Evolutionary conservation across 2,888 invertebrate species (phyloP), one percentile per base, ranked within the genome.

Genomic region (Orchesellides sinensis): DNA sequence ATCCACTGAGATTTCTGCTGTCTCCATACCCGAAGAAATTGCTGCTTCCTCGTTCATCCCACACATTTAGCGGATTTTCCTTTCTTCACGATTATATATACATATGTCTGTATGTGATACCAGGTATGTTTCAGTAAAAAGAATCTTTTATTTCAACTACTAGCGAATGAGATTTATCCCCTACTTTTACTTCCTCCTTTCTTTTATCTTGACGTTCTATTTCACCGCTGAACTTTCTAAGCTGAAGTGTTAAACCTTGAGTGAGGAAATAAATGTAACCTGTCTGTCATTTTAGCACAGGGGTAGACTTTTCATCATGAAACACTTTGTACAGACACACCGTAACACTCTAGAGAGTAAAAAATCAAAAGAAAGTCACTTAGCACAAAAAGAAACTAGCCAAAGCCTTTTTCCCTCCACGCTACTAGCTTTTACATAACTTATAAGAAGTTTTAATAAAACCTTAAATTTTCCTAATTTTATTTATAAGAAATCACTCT

Each of bases 21-120:
- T 83, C 85, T 88, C 88, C 86, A 88, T 88, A 68, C 87, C 86
- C 79, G 87, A 85, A 83, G 87, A 85, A 75, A 84, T 83, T 66
- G 61, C 56, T 59, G 84, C 80, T 65, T 87, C 87, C 49, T 87
- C 88, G 84, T 79, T 88, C 88, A 88, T 87, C 83, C 87, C 87
- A 86, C 88, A 87, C 88, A 88, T 88, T 86, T 83, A 83, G 61
- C 35, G 61, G 74, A 25, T 14, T n/a, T 66, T 66, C 27, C 27
- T n/a, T 23, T 66, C 47, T 32, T 29, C 27, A n/a, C n/a, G n/a
- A n/a, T n/a, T n/a, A n/a, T n/a, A n/a, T n/a, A n/a, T n/a, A n/a
- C n/a, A n/a, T n/a, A n/a, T n/a, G n/a, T n/a, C n/a, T n/a, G n/a
- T n/a, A n/a, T n/a, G n/a, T n/a, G n/a, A n/a, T n/a, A n/a, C 45